Conservation (phyloP, 2,888 invertebrate genomes). For the Drosophila paramelanica region DNA sequence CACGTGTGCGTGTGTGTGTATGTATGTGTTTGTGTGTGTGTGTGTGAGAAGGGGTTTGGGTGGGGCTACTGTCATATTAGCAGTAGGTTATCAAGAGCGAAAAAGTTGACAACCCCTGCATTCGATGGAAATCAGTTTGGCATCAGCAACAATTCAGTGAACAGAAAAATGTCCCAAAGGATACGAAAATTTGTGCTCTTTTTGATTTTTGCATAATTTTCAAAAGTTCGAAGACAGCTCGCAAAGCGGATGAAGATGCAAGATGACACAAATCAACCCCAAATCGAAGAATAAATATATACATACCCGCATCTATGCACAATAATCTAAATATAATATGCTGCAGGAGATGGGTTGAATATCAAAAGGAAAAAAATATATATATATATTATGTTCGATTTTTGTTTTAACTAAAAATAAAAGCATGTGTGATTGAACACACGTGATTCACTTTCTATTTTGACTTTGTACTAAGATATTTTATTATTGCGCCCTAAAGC, state of each 20-base stretch:
- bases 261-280: constrained; percentile 65
- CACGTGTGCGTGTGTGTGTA: constrained; percentile 47
- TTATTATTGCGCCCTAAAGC: too few relatives aligned
- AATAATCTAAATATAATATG: constrained; percentile 66
- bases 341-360: constrained; percentile 21
- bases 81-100: constrained; percentile 47
- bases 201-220: constrained; percentile 72
- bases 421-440: too few relatives aligned
- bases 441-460: too few relatives aligned
- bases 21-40: not conserved
- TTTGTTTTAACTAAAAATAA: too few relatives aligned
- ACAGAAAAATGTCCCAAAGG: constrained; percentile 80
- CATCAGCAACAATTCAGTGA: constrained; percentile 73
- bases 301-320: constrained; percentile 27
- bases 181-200: constrained; percentile 30
- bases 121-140: constrained; percentile 63
- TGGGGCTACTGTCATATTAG: constrained; percentile 58
- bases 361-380: not conserved
- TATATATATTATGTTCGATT: too few relatives aligned
- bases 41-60: not conserved
- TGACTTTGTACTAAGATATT: too few relatives aligned
- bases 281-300: constrained; percentile 54
- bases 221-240: constrained; percentile 58
- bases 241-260: constrained; percentile 18
- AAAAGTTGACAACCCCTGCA: constrained; percentile 64